Conservation (phyloP, 2,888 invertebrate genomes). For the Acronicta psi region DNA sequence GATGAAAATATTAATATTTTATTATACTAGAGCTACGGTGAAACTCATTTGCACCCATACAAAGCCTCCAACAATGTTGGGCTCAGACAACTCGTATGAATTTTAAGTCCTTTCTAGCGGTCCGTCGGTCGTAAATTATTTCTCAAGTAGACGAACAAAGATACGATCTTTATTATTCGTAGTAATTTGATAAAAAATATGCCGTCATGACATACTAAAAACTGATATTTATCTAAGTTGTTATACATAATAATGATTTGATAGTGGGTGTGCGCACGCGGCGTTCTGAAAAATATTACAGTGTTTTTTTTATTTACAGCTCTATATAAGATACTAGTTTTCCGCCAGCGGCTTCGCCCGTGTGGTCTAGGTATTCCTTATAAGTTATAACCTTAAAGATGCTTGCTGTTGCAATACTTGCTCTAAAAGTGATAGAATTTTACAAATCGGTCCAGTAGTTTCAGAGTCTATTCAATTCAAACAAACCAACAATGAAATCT, state of each 20-base stretch:
- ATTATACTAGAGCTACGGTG: slow-evolving; percentile 32
- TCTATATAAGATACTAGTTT: too few species aligned
- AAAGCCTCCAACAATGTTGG: slow-evolving; percentile 50
- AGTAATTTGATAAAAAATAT: slow-evolving; percentile 43
- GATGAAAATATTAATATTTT: slow-evolving; percentile 51
- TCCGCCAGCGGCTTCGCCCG: too few species aligned
- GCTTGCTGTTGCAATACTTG: too few species aligned
- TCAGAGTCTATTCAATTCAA: too few species aligned
- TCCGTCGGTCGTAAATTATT: slow-evolving; percentile 52
- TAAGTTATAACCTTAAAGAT: too few species aligned
- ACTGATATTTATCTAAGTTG: slow-evolving; percentile 32
- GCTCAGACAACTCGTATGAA: slow-evolving; percentile 40
- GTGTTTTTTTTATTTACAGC: neutral
- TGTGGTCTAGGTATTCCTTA: too few species aligned
- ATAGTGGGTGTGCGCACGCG: neutral
- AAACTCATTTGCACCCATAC: slow-evolving; percentile 55
- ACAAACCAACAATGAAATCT: too few species aligned
- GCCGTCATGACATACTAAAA: slow-evolving; percentile 20
- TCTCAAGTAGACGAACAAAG: slow-evolving; percentile 43
- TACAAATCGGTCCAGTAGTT: too few species aligned
- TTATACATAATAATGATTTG: slow-evolving; percentile 11
- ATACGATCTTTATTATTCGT: slow-evolving; percentile 48
- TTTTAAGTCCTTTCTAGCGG: slow-evolving; percentile 32
- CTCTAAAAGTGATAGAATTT: too few species aligned
- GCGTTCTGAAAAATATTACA: neutral